phyloP scores from a whole-genome alignment of 2,113 vertebrate species.

The Arenaria interpres region DNA sequence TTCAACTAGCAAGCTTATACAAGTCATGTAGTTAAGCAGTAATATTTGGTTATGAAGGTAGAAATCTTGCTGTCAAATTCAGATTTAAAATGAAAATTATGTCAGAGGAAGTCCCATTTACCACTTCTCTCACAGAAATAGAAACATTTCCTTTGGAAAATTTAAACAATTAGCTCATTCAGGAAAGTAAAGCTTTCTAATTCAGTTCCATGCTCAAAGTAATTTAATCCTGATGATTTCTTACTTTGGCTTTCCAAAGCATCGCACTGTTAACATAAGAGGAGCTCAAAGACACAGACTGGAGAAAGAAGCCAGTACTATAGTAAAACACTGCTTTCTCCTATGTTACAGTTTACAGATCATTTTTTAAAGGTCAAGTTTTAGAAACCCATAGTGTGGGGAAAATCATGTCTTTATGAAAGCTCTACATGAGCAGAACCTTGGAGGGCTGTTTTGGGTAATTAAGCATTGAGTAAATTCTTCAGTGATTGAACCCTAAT shows the following conservation, averaged over 20 bases:
- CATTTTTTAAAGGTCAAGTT: slow-evolving; percentile 21
- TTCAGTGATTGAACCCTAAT: slow-evolving; percentile 51
- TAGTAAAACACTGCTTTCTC: background rate
- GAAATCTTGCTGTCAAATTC: slow-evolving; percentile 69
- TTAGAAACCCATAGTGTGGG: background rate
- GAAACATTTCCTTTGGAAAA: slow-evolving; percentile 51
- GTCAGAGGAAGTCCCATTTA: slow-evolving; percentile 56
- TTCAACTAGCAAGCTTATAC: slow-evolving; percentile 74
- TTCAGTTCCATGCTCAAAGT: slow-evolving; percentile 29
- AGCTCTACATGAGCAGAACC: slow-evolving; percentile 43
- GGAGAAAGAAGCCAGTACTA: background rate
- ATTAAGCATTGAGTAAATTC: slow-evolving; percentile 64
- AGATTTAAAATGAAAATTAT: slow-evolving; percentile 54
- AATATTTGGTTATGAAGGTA: slow-evolving; percentile 71
- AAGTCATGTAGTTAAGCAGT: slow-evolving; percentile 62
- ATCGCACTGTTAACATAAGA: background rate
- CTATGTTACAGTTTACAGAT: slow-evolving; percentile 11
- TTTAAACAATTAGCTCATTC: slow-evolving; percentile 60
- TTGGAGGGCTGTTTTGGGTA: slow-evolving; percentile 41
- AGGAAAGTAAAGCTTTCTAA: slow-evolving; percentile 61
- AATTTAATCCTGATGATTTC: slow-evolving; percentile 42
- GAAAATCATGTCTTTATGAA: slow-evolving; percentile 32
- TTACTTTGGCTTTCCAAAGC: slow-evolving; percentile 26
- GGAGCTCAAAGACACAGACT: background rate
- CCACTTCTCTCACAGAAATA: slow-evolving; percentile 47